Evolutionary conservation across 2,797 vertebrate species (phyloP).

Genomic region (Cryptoprocta ferox): DNA sequence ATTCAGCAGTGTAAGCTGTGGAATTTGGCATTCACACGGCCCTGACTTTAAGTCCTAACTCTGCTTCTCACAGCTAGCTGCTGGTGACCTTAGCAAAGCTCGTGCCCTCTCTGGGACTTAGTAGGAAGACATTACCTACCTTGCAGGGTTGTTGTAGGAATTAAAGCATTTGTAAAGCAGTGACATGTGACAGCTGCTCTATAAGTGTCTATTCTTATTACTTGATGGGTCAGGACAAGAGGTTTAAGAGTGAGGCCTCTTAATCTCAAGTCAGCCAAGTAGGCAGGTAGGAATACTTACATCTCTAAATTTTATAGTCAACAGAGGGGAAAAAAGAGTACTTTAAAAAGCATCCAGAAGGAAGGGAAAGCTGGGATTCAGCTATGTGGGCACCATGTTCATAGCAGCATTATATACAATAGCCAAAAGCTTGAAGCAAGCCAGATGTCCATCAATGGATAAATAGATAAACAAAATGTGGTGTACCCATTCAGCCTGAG

Average conservation of each 20-base stretch:
- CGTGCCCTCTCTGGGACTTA: not conserved
- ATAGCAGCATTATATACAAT: fast-evolving
- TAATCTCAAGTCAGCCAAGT: not conserved
- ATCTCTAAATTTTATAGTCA: not conserved
- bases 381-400: fast-evolving
- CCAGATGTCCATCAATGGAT: fast-evolving
- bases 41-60: not conserved
- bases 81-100: not conserved
- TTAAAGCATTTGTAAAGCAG: not conserved
- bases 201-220: not conserved
- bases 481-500: fast-evolving
- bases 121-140: not conserved
- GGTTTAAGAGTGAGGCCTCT: too few species aligned
- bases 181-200: not conserved
- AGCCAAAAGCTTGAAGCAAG: not conserved
- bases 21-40: not conserved
- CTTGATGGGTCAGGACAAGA: not conserved
- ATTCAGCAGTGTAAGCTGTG: not conserved
- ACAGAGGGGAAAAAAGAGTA: not conserved
- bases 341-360: not conserved
- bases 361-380: not conserved
- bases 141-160: not conserved
- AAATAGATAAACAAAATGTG: fast-evolving
- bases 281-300: too few species aligned
- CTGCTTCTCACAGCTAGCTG: not conserved